A percentile compares a stretch with the other conserved stretches of the same genome.
Evolutionary conservation across 2,797 vertebrate genomes (phyloP).

Genomic region (Sternarchorhynchus goeldii): DNA sequence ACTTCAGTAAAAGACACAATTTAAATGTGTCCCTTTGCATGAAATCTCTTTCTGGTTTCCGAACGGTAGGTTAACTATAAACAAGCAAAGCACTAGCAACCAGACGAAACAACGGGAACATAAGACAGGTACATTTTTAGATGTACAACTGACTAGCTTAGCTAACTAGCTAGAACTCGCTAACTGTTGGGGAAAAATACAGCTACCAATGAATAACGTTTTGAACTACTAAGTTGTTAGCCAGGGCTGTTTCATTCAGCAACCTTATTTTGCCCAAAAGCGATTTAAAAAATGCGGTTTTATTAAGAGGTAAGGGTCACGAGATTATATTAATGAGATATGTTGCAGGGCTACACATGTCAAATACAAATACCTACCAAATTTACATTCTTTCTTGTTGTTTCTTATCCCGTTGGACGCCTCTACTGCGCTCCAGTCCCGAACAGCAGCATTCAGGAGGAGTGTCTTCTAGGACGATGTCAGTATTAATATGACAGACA

Average conservation of each 20-base stretch:
- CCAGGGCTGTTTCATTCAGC: conserved; percentile 66
- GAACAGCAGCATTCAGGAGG: conserved; percentile 33
- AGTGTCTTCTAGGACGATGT: conserved; percentile 50
- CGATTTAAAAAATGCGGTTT: conserved; percentile 6
- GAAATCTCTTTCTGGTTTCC: not conserved
- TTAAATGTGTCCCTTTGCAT: too few species aligned
- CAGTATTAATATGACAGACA: conserved; percentile 65
- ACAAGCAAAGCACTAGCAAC: too few species aligned
- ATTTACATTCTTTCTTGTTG: conserved; percentile 68
- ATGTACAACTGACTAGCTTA: not conserved
- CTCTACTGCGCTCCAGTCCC: conserved; percentile 58
- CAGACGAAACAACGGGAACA: not conserved
- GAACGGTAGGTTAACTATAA: not conserved
- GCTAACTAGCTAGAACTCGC: not conserved
- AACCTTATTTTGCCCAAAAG: conserved; percentile 9
- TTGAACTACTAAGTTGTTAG: conserved; percentile 9
- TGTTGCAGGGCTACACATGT: conserved; percentile 44
- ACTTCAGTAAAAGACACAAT: too few species aligned
- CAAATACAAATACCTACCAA: conserved; percentile 72
- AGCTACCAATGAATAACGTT: not conserved
- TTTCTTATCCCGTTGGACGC: conserved; percentile 55
- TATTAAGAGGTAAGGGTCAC: not conserved
- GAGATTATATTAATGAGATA: not conserved
- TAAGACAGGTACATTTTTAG: not conserved
- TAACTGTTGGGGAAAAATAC: not conserved